Evolutionary conservation across 2,113 vertebrate species (phyloP).

Genomic region (Anas platyrhynchos): DNA sequence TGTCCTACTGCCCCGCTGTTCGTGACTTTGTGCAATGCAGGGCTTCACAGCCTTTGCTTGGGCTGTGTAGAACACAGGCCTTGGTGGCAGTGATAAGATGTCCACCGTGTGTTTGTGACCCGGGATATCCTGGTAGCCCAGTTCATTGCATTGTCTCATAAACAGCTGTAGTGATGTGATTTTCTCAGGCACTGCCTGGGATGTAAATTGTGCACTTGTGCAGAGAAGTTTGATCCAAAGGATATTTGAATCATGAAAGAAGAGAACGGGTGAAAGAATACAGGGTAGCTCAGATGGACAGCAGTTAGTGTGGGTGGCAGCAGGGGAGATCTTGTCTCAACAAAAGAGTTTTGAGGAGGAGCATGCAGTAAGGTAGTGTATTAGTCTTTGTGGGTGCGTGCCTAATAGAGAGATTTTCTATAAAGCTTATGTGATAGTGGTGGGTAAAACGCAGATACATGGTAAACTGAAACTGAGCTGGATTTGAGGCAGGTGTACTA

Average conservation of each 20-base stretch:
- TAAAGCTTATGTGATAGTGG: not conserved
- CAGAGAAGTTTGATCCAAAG: not conserved
- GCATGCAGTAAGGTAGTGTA: not conserved
- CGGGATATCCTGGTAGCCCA: not conserved
- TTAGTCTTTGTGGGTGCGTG: not conserved
- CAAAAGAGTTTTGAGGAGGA: not conserved
- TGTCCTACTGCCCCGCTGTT: fast-evolving
- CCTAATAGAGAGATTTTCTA: not conserved
- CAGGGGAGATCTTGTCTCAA: not conserved
- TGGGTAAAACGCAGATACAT: not conserved
- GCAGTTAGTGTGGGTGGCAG: not conserved
- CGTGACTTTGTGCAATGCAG: fast-evolving
- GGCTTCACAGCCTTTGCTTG: not conserved
- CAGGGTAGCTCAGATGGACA: not conserved
- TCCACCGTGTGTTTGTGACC: not conserved
- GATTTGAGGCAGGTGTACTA: not conserved
- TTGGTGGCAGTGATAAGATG: not conserved
- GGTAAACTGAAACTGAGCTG: not conserved
- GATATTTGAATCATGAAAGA: not conserved
- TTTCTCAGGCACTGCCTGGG: not conserved
- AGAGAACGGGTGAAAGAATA: not conserved
- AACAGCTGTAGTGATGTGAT: not conserved
- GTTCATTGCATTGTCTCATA: not conserved
- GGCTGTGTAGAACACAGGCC: not conserved
- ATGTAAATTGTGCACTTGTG: not conserved